Conservation (phyloP, 2,797 vertebrate genomes). For the Dicrostonyx torquatus region DNA sequence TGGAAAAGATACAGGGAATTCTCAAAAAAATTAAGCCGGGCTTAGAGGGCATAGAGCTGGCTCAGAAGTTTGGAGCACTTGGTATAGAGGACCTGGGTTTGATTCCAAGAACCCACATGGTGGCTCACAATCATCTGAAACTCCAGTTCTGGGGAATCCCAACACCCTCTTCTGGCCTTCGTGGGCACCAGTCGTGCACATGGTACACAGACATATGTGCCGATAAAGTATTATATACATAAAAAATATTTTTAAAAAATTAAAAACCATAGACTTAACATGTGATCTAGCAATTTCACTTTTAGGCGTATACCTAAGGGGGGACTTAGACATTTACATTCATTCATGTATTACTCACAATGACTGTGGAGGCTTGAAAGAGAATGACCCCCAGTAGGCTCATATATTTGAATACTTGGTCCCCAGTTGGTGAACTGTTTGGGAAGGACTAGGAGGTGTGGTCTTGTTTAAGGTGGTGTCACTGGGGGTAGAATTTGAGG, state of each 20-base stretch:
- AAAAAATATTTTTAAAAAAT: background rate
- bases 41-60: background rate
- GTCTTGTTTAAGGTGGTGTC: background rate
- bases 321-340: too few species aligned
- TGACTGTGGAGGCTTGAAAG: background rate
- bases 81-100: background rate
- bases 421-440: background rate
- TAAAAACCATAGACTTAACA: background rate
- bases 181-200: background rate
- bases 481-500: background rate
- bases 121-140: background rate
- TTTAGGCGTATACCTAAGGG: background rate
- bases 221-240: background rate
- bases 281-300: background rate
- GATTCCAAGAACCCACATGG: background rate
- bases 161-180: background rate
- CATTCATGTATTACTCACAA: background rate
- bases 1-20: background rate
- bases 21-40: background rate
- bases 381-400: background rate
- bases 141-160: background rate
- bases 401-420: background rate
- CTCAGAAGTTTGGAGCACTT: background rate
- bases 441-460: background rate
- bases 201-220: background rate